Evolutionary conservation across 2,797 vertebrate species (phyloP).

Genomic region (Acanthis flammea): DNA sequence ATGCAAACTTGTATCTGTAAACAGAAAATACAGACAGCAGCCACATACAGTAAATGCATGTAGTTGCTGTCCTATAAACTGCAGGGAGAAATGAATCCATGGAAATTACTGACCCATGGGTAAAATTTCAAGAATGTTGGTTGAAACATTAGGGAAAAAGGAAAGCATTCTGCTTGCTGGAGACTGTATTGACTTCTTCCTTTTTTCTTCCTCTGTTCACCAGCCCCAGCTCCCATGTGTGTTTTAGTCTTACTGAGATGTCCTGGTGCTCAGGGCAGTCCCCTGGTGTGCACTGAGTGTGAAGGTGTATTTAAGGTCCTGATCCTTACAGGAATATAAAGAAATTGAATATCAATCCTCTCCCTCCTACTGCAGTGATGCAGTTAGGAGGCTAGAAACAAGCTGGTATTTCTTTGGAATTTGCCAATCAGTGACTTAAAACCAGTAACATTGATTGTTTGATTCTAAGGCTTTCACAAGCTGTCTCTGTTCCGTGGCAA

Average conservation of each 20-base stretch:
- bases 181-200: neutral
- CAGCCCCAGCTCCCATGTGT: neutral
- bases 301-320: neutral
- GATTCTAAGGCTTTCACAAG: neutral
- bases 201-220: neutral
- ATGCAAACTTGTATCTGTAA: neutral
- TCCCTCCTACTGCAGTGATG: fast-evolving
- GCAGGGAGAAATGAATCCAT: neutral
- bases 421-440: neutral
- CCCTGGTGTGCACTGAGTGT: neutral
- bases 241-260: neutral
- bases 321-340: neutral
- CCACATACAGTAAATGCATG: neutral
- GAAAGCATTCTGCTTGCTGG: neutral
- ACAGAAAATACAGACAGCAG: neutral
- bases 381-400: neutral
- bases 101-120: neutral
- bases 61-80: neutral
- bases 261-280: neutral
- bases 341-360: neutral
- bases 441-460: neutral
- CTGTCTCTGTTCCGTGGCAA: neutral
- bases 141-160: neutral
- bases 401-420: neutral
- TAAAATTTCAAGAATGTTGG: neutral